These are phyloP conservation scores for Epirrhoe alternata DNA, from an alignment of 2,888 invertebrate species.

Conservation along the genomic window DNA sequence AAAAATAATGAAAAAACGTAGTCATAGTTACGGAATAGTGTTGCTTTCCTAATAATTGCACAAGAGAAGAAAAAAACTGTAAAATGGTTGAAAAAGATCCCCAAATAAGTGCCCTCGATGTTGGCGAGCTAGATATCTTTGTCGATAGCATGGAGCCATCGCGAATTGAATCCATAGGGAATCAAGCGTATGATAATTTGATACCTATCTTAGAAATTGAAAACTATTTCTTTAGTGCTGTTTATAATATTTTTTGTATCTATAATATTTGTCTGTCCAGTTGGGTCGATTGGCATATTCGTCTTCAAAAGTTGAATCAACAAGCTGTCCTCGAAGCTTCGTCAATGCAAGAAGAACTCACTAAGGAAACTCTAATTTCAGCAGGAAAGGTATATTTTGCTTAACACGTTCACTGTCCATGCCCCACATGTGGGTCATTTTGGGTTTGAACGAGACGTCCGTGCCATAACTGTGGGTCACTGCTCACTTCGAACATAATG, in stretches of 20 bases:
- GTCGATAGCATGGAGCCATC: constrained; percentile 89
- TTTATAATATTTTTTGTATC: background rate
- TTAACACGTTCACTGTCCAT: too few relatives aligned
- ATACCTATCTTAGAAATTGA: background rate
- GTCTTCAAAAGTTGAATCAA: constrained; percentile 93
- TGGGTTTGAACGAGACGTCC: too few relatives aligned
- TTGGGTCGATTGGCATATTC: constrained; percentile 93
- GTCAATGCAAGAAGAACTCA: constrained; percentile 91
- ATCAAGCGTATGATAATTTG: constrained; percentile 61
- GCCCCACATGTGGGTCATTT: too few relatives aligned
- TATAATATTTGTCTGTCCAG: constrained; percentile 64
- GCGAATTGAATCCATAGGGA: constrained; percentile 88
- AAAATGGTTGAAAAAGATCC: constrained; percentile 81
- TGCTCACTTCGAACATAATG: too few relatives aligned
- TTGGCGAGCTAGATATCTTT: constrained; percentile 90
- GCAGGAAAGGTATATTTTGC: constrained; percentile 87
- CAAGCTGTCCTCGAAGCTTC: constrained; percentile 94
- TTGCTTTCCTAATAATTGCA: background rate
- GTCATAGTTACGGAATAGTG: constrained; percentile 47
- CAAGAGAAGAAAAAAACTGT: background rate
- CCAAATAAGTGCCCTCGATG: constrained; percentile 82
- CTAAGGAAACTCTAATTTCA: constrained; percentile 92
- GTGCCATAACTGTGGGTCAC: too few relatives aligned
- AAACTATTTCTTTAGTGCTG: too few relatives aligned
- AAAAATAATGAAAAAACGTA: constrained; percentile 52